Percentiles rank a stretch among this genome's conserved stretches.
Conservation (phyloP, 2,797 vertebrate species). For the Odontamblyopus lacepedii region DNA sequence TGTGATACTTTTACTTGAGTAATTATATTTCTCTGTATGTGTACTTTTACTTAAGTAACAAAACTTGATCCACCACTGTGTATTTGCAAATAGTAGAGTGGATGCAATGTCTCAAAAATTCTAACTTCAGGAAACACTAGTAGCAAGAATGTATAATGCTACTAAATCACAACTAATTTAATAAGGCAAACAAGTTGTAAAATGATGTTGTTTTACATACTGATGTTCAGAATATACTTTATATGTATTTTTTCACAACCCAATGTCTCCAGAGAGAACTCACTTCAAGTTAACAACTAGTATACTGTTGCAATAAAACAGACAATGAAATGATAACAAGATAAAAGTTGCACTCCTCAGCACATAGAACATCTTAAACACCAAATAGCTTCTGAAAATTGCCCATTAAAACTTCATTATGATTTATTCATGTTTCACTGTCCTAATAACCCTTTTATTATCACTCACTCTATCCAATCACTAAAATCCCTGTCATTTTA, state of each 20-base stretch:
- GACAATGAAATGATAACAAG: conserved; percentile 9
- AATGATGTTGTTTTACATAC: neutral
- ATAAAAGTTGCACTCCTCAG: conserved; percentile 10
- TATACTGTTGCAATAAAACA: conserved; percentile 3
- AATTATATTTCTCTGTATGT: too few species aligned
- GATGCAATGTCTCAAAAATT: neutral
- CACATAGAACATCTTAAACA: conserved; percentile 12
- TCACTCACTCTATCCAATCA: conserved; percentile 3
- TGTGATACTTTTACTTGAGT: too few species aligned
- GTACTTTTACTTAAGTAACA: too few species aligned
- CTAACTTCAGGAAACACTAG: neutral
- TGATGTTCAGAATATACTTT: neutral
- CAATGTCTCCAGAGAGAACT: neutral
- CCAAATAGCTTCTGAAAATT: conserved; percentile 13
- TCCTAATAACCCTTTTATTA: conserved; percentile 19
- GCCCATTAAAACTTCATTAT: conserved; percentile 12
- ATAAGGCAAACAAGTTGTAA: neutral
- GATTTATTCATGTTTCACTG: conserved; percentile 8
- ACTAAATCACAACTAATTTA: neutral
- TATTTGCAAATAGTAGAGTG: too few species aligned
- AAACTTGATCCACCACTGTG: too few species aligned
- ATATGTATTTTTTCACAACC: neutral
- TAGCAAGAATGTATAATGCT: too few species aligned
- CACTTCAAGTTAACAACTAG: conserved; percentile 5
- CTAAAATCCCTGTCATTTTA: conserved; percentile 20